Evolutionary conservation across 23 tunicate species (phyloP).

Genomic region (Styela plicata): DNA sequence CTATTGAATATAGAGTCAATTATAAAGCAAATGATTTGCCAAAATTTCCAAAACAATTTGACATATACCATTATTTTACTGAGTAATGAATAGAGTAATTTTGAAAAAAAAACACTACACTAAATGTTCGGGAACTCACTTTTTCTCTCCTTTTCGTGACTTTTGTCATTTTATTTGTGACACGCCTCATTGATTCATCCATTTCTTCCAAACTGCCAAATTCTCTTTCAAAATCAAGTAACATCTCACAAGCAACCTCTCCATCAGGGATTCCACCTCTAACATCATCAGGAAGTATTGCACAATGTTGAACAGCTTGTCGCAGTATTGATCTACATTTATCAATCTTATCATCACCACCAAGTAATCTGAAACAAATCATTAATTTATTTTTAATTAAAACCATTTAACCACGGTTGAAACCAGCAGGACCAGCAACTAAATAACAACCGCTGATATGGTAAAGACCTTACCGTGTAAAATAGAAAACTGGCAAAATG

Average conservation of each 20-base stretch:
- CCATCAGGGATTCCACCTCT: slow-evolving; percentile 31
- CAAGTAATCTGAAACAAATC: slow-evolving; percentile 34
- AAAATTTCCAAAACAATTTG: too few species aligned
- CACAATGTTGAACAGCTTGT: slow-evolving; percentile 65
- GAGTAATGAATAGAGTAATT: too few species aligned
- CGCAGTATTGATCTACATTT: slow-evolving; percentile 52
- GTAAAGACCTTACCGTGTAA: neutral
- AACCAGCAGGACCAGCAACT: too few species aligned
- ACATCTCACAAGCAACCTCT: slow-evolving; percentile 51
- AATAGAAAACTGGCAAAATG: too few species aligned
- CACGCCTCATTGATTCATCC: slow-evolving; percentile 62
- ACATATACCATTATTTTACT: too few species aligned
- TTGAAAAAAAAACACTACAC: too few species aligned
- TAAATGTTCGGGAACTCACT: too few species aligned
- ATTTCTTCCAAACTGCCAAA: slow-evolving; percentile 58
- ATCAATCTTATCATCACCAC: slow-evolving; percentile 31
- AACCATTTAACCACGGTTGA: too few species aligned
- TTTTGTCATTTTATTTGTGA: slow-evolving; percentile 51
- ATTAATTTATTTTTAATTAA: too few species aligned
- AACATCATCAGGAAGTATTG: slow-evolving; percentile 53
- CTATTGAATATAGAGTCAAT: too few species aligned
- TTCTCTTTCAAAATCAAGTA: slow-evolving; percentile 72
- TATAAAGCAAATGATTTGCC: too few species aligned
- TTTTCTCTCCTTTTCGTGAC: slow-evolving; percentile 71
- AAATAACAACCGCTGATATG: neutral